These are phyloP conservation scores for Ceyx cyanopectus DNA, from an alignment of 2,113 vertebrate genomes.

Conservation along the genomic window DNA sequence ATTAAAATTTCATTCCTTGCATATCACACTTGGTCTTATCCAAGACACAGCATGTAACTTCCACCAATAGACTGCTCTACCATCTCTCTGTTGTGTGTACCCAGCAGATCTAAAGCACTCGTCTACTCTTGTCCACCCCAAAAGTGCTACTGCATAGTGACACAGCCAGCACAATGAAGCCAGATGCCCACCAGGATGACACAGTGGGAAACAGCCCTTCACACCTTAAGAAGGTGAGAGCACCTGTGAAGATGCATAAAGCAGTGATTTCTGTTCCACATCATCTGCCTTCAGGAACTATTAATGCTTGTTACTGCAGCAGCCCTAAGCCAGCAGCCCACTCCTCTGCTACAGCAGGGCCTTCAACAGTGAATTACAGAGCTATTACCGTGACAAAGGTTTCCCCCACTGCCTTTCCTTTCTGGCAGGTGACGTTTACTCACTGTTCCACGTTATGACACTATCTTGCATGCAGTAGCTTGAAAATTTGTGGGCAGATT, in stretches of 20 bases:
- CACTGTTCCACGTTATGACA: background rate
- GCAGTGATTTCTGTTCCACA: background rate
- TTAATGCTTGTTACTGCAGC: background rate
- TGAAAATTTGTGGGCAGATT: background rate
- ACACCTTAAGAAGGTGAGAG: background rate
- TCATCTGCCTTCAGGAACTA: slow-evolving; percentile 10
- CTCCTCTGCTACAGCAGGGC: background rate
- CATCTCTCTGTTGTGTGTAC: background rate
- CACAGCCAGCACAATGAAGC: fast-evolving
- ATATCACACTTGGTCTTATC: background rate
- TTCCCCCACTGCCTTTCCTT: background rate
- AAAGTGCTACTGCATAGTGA: background rate
- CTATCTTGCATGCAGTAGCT: background rate
- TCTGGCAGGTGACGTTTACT: background rate
- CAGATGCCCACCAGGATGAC: background rate
- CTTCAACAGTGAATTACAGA: background rate
- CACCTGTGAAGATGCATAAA: background rate
- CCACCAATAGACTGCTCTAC: background rate
- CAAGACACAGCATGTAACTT: background rate
- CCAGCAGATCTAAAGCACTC: background rate
- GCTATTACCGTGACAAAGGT: background rate
- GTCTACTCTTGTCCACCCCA: background rate
- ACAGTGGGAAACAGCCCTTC: background rate
- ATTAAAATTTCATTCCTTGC: background rate
- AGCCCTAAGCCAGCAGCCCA: background rate